phyloP scores from a whole-genome alignment of 2,113 vertebrate species.

The Gopherus flavomarginatus region DNA sequence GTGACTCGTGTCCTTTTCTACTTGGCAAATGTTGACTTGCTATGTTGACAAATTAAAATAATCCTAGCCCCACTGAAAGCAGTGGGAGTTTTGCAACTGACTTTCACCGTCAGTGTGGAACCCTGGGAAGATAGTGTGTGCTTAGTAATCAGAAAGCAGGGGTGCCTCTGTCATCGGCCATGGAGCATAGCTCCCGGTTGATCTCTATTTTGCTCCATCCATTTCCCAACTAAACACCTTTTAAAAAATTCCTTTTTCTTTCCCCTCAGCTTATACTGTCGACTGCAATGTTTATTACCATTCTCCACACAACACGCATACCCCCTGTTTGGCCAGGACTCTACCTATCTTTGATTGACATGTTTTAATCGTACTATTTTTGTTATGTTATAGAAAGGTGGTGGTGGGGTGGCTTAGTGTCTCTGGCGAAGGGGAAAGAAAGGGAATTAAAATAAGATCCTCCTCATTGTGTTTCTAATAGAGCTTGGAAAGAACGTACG shows the following conservation, averaged over 20 bases:
- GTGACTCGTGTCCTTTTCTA: neutral
- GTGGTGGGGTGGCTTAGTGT: neutral
- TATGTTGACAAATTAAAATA: neutral
- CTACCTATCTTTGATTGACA: neutral
- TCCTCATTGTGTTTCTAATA: neutral
- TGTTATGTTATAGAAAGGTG: neutral
- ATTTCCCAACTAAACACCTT: neutral
- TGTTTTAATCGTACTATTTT: neutral
- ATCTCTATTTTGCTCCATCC: neutral
- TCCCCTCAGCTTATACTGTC: rapidly evolving
- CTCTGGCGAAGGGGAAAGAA: neutral
- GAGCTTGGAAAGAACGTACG: neutral
- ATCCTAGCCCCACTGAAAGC: neutral
- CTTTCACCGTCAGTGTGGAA: neutral
- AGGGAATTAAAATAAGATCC: neutral
- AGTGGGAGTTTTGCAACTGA: neutral
- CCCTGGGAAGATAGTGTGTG: rapidly evolving
- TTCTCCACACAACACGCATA: neutral
- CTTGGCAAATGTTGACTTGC: neutral
- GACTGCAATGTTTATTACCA: rapidly evolving
- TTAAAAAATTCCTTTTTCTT: neutral
- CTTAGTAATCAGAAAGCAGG: neutral
- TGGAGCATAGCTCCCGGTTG: neutral
- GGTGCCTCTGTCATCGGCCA: rapidly evolving
- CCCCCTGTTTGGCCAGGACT: neutral